phyloP scores from a whole-genome alignment of 1,140 invertebrate genomes.

The Acromyrmex charruanus region DNA sequence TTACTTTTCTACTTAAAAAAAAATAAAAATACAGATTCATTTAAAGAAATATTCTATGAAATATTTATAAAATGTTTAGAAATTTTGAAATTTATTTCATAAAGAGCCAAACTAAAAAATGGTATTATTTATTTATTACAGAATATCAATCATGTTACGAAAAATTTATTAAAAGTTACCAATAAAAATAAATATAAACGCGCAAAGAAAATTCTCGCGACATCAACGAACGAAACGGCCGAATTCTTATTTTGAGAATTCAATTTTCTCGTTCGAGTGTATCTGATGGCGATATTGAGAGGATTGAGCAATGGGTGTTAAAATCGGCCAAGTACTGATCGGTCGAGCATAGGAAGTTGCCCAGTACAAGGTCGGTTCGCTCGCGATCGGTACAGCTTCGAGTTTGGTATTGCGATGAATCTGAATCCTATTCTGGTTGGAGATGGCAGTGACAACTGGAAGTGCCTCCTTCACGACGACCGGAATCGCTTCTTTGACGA shows the following conservation, averaged over 20 bases:
- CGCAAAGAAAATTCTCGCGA: not conserved
- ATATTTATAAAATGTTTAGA: not conserved
- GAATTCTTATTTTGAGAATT: slow-evolving; percentile 5
- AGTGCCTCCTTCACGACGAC: not conserved
- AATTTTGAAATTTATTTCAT: not conserved
- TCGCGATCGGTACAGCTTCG: slow-evolving; percentile 13
- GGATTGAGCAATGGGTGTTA: slow-evolving; percentile 20
- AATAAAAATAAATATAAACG: slow-evolving; percentile 13
- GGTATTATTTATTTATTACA: not conserved
- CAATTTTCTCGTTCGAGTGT: slow-evolving; percentile 22
- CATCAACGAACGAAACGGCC: not conserved
- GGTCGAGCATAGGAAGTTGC: slow-evolving; percentile 20
- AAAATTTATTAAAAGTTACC: not conserved
- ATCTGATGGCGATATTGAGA: slow-evolving; percentile 48
- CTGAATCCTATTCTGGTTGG: slow-evolving; percentile 51
- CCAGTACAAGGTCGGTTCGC: slow-evolving; percentile 2
- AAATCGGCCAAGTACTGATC: not conserved
- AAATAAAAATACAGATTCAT: not conserved
- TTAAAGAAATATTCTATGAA: not conserved
- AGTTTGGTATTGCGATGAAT: slow-evolving; percentile 51
- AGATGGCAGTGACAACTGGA: slow-evolving; percentile 48
- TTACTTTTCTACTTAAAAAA: not conserved
- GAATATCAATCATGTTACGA: not conserved
- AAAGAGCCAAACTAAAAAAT: not conserved
- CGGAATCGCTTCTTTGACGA: not conserved